phyloP scores from a whole-genome alignment of 2,113 vertebrate genomes.

The Natator depressus region DNA sequence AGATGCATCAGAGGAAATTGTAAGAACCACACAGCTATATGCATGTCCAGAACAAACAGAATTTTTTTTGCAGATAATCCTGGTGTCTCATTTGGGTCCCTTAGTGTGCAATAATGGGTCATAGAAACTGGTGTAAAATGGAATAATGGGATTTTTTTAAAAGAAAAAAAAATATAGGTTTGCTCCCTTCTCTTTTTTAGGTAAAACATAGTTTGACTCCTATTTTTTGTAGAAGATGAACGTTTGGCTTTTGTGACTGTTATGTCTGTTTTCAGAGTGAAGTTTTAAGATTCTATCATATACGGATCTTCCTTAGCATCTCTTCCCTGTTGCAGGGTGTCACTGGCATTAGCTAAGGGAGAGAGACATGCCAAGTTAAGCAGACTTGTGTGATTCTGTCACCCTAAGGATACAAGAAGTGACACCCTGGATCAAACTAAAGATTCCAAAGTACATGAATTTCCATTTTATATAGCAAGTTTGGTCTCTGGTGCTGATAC shows the following conservation, averaged over 20 bases:
- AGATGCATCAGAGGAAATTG: background rate
- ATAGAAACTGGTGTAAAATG: no score
- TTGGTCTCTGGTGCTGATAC: background rate
- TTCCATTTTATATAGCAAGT: background rate
- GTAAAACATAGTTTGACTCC: no score
- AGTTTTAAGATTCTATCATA: background rate
- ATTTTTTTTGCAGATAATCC: background rate
- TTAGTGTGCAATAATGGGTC: background rate
- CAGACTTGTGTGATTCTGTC: background rate
- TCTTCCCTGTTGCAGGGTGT: background rate
- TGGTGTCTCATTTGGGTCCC: background rate
- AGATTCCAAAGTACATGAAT: accelerated
- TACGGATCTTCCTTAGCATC: background rate
- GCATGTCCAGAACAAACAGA: background rate
- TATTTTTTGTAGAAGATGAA: no score
- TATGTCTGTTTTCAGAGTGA: background rate
- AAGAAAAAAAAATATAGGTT: no score
- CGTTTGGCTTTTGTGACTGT: no score
- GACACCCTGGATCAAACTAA: background rate
- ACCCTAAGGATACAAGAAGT: background rate
- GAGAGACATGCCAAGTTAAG: background rate
- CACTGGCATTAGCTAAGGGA: background rate
- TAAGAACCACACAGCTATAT: background rate
- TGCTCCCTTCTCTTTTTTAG: no score
- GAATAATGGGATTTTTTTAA: no score